These are phyloP conservation scores for Peromyscus melanophrys DNA, from an alignment of 2,797 vertebrate genomes.

Conservation along the genomic window DNA sequence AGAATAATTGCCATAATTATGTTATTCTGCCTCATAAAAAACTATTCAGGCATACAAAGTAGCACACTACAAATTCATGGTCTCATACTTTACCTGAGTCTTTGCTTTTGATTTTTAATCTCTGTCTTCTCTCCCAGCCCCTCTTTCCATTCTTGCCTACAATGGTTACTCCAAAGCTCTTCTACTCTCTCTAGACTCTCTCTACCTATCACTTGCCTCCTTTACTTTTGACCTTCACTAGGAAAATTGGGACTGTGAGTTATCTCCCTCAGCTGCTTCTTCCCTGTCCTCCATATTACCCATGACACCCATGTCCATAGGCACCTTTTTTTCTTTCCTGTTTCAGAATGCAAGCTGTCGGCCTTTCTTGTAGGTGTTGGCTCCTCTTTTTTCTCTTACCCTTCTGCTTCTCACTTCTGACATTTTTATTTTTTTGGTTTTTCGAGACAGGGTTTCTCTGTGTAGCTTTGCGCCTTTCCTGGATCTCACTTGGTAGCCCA, in stretches of 20 bases:
- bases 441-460: too few relatives aligned
- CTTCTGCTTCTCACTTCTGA: not conserved
- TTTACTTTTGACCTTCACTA: conserved; percentile 31
- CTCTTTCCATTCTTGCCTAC: not conserved
- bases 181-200: not conserved
- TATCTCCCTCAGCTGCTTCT: not conserved
- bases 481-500: too few relatives aligned
- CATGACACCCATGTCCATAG: not conserved
- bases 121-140: not conserved
- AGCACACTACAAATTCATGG: not conserved
- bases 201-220: not conserved
- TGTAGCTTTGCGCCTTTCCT: too few relatives aligned
- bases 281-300: not conserved
- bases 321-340: not conserved
- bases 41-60: not conserved
- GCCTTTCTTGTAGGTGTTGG: not conserved
- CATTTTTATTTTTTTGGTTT: too few relatives aligned
- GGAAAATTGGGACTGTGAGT: not conserved
- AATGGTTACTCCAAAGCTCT: not conserved
- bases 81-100: not conserved
- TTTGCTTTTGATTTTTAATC: conserved; percentile 31
- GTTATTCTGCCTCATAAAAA: conserved; percentile 38
- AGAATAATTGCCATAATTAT: not conserved
- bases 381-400: not conserved
- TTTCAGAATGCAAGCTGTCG: not conserved